Evolutionary conservation across 2,888 invertebrate genomes (phyloP).

Genomic region (Sturmia bella): DNA sequence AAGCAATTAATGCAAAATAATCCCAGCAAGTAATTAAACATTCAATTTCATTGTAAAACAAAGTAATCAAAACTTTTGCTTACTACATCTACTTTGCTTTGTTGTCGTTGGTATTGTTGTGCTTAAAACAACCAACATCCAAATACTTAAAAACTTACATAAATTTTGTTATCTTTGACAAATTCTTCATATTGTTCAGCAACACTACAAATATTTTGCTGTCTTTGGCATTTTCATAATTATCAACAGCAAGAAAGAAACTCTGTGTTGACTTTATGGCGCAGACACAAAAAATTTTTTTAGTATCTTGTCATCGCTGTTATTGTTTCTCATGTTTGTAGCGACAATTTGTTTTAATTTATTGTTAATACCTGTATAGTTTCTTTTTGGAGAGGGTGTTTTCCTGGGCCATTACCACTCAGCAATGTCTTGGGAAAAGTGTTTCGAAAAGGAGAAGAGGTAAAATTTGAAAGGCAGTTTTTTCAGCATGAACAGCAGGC

Average conservation of each 20-base stretch:
- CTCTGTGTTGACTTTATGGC: not conserved
- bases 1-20: conserved; percentile 75
- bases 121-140: conserved; percentile 21
- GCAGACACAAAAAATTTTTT: conserved; percentile 32
- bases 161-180: conserved; percentile 21
- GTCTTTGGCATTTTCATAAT: conserved; percentile 3
- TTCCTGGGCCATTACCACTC: no score
- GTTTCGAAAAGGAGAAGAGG: no score
- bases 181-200: conserved; percentile 21
- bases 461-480: no score
- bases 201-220: not conserved
- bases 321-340: not conserved
- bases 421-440: no score
- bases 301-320: conserved; percentile 25
- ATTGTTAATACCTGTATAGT: no score
- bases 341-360: no score
- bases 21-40: conserved; percentile 73
- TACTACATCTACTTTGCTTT: not conserved
- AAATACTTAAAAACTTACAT: conserved; percentile 4
- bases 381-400: no score
- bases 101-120: conserved; percentile 46
- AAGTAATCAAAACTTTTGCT: conserved; percentile 75
- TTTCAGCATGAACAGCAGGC: no score
- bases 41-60: conserved; percentile 75
- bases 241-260: conserved; percentile 7